Percentiles rank a stretch among this genome's conserved stretches.
Conservation (phyloP, 2,113 vertebrate genomes). For the Trachemys scripta region DNA sequence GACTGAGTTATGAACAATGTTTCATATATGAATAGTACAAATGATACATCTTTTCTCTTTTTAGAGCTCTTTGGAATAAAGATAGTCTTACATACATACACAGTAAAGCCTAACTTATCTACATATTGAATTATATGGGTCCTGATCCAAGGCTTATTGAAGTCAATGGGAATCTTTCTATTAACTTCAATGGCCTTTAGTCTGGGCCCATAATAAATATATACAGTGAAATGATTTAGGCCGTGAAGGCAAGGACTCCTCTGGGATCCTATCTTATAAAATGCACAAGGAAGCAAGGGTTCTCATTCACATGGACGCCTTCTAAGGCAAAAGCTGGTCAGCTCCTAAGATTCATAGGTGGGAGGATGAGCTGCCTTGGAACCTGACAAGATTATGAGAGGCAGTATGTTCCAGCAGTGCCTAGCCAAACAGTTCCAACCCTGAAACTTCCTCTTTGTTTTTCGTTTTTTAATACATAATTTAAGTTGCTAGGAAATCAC, state of each 20-base stretch:
- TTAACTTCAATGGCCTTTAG: neutral
- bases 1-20: neutral
- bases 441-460: neutral
- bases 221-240: accelerated
- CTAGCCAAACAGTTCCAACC: neutral
- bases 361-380: neutral
- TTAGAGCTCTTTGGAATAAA: neutral
- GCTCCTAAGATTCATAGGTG: neutral
- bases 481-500: neutral
- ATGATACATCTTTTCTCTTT: neutral
- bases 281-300: neutral
- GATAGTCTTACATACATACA: neutral
- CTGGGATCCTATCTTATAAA: neutral
- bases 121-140: neutral
- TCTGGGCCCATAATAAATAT: neutral
- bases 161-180: neutral
- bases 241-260: too few species aligned
- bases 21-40: neutral
- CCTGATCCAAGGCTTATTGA: neutral
- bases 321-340: neutral
- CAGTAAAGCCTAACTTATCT: accelerated
- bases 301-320: neutral
- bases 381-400: neutral
- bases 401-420: neutral
- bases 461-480: neutral